Conservation (phyloP, 2,888 invertebrate species). For the Drosophila nr. fundita region DNA sequence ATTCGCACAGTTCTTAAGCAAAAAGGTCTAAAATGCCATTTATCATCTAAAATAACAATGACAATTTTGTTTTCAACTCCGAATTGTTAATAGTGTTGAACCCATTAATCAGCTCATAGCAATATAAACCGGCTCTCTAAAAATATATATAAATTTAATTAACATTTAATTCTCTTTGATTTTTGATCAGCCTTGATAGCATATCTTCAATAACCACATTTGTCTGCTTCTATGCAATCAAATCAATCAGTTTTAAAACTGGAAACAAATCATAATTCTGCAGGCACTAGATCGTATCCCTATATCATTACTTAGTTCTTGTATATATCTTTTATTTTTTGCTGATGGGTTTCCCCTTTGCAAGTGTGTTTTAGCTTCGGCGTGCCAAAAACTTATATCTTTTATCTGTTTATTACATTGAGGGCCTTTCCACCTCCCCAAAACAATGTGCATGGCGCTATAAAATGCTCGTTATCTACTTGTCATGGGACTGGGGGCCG, state of each 20-base stretch:
- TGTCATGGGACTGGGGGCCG: constrained; percentile 46
- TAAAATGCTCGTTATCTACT: constrained; percentile 28
- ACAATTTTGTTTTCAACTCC: neutral
- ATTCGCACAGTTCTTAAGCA: neutral
- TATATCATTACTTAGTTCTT: neutral
- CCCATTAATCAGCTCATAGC: neutral
- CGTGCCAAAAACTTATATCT: fast-evolving
- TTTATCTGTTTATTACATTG: neutral
- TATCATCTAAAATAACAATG: neutral
- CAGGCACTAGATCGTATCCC: neutral
- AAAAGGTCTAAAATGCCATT: neutral
- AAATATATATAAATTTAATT: neutral
- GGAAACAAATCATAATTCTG: neutral
- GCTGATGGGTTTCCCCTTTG: neutral
- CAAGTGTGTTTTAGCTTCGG: neutral
- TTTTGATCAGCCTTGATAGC: neutral
- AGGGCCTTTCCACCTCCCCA: too few species aligned
- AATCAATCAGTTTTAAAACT: neutral
- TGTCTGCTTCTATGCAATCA: neutral
- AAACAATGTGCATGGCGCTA: constrained; percentile 23
- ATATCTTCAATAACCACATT: neutral
- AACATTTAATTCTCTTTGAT: neutral
- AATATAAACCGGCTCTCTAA: neutral
- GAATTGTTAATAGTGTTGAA: neutral
- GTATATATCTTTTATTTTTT: neutral